Base-by-base conservation (phyloP, 1,140 invertebrate species). In the Paraescarpia echinospica region DNA sequence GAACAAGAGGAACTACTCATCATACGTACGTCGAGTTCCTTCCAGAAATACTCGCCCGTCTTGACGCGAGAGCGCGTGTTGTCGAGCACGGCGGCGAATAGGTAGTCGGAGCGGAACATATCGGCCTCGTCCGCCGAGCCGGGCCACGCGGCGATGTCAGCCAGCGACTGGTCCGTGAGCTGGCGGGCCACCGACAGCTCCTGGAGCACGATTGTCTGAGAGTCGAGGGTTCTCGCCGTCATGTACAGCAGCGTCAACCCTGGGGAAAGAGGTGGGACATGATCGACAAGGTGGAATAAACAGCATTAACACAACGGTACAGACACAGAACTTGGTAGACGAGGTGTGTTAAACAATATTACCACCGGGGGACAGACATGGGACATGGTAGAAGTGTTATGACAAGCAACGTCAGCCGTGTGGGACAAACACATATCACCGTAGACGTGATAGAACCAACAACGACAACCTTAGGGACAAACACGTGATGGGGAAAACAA, bases 41-140 rank as follows among this genome's bases (percentile, higher is more conserved):
- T 92, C 93, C 92, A 92, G 90, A 93, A 93, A 48, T 93, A 93
- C 92, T 93, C 90, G 92, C 92, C 92, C 22, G 77, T 33, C 51
- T 92, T 93, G 92, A 93, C 92, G 34, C 33, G 35, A 33, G 34
- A 77, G 34, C 93, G 92, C 33, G 92, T 89, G 91, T 89, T 91
- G 33, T 89, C 89, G 35, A 93, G 92, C 33, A 93, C 92, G 9
- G 93, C 93, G 9, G 34, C 35, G 88, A 93, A 93, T n/a, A 93
- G 92, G 89, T 92, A 91, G 33, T 89, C 34, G 12, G 93, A 93
- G 33, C 88, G 35, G 59, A 91, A 92, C 51, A 92, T 51, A 9
- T 89, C 33, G 27, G 33, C 90, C n/a, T 93, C 92, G 35, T 35
- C 41, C 14, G 41, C 14, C 33, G 93, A 48, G 31, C 92, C 92